These are phyloP conservation scores for Galago senegalensis DNA, from an alignment of 2,797 vertebrate genomes.

Conservation along the genomic window DNA sequence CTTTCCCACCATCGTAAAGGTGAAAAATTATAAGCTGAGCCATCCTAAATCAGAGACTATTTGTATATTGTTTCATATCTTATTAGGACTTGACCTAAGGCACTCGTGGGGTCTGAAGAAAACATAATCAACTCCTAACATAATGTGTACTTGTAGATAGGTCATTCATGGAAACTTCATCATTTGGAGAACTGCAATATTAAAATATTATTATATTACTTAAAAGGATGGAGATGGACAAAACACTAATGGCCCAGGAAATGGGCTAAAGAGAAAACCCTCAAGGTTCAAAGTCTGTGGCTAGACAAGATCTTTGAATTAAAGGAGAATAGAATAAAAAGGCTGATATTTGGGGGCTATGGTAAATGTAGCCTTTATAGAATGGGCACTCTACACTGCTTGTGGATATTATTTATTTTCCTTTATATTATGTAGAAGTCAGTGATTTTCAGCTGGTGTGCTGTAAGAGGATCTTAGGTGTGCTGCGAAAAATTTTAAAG, in stretches of 20 bases:
- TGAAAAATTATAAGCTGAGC: neutral
- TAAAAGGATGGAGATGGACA: neutral
- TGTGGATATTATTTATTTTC: neutral
- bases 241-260: neutral
- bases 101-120: neutral
- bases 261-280: neutral
- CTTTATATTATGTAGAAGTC: neutral
- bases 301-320: neutral
- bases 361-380: neutral
- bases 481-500: too few relatives aligned
- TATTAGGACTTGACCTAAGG: neutral
- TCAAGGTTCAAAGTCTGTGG: neutral
- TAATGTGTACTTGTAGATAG: neutral
- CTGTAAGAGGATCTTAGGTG: too few relatives aligned
- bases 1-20: neutral
- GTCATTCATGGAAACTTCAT: conserved; percentile 14
- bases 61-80: neutral
- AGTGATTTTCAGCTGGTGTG: too few relatives aligned
- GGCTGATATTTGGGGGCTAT: neutral
- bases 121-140: neutral
- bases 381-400: neutral
- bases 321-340: neutral
- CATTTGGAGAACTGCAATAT: conserved; percentile 52
- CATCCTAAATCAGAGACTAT: neutral
- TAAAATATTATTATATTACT: conserved; percentile 7